phyloP scores from a whole-genome alignment of 1,140 invertebrate genomes.

The Augochlora pura region DNA sequence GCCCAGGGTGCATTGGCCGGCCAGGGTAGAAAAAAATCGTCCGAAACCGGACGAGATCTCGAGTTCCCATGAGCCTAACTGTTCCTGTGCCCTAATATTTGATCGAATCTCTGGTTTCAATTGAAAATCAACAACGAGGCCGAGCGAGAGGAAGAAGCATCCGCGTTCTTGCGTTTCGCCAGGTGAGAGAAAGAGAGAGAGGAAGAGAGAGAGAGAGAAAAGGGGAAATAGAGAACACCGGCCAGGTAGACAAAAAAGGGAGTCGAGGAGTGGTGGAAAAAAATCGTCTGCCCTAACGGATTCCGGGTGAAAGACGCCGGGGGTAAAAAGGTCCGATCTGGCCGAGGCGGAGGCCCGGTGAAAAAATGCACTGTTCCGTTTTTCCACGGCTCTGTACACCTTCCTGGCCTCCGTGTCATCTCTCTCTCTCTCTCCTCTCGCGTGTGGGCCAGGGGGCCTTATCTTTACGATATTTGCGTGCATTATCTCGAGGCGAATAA shows the following conservation, averaged over 20 bases:
- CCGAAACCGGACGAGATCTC: constrained; percentile 48
- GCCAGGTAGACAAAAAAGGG: constrained; percentile 26
- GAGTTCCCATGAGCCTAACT: constrained; percentile 77
- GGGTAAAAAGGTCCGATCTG: constrained; percentile 63
- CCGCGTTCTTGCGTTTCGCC: constrained; percentile 5
- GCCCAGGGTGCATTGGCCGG: not conserved
- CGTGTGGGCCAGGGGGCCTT: constrained; percentile 56
- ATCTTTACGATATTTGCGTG: constrained; percentile 80
- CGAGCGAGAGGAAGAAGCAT: constrained; percentile 29
- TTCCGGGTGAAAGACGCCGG: constrained; percentile 65
- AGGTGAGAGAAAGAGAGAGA: constrained; percentile 28
- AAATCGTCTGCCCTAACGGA: constrained; percentile 76
- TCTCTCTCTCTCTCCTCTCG: not conserved
- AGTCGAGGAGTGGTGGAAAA: constrained; percentile 60
- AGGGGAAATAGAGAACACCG: constrained; percentile 11
- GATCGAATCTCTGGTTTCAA: constrained; percentile 79
- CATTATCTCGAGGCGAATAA: constrained; percentile 73
- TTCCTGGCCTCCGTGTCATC: not conserved
- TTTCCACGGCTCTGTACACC: constrained; percentile 47
- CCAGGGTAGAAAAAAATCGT: constrained; percentile 35
- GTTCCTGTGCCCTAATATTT: constrained; percentile 73
- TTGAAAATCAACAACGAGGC: constrained; percentile 76
- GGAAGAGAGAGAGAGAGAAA: constrained; percentile 3
- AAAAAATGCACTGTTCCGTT: constrained; percentile 68
- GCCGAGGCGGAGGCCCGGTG: constrained; percentile 17